Conservation (phyloP, 2,113 vertebrate species). For the Megaceryle torquata region DNA sequence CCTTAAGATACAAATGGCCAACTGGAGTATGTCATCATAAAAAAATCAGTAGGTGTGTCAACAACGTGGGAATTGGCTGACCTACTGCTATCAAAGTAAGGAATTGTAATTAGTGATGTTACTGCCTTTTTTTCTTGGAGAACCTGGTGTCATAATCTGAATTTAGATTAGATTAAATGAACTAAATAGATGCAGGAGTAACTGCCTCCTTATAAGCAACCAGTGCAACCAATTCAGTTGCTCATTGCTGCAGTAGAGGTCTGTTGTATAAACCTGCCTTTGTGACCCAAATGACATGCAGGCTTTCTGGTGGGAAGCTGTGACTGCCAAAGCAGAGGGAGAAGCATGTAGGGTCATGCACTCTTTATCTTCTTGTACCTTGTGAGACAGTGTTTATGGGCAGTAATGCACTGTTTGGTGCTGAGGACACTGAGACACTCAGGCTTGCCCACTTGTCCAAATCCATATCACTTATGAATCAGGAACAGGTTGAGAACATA, state of each 20-base stretch:
- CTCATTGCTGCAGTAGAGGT: neutral
- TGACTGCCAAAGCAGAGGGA: neutral
- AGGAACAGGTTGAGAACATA: neutral
- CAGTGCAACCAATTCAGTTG: fast-evolving
- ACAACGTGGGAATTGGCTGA: fast-evolving
- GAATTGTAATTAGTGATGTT: neutral
- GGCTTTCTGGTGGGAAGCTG: neutral
- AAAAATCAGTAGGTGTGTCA: neutral
- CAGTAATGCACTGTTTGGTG: neutral
- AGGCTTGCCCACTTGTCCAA: neutral
- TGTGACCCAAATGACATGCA: neutral
- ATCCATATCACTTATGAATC: neutral
- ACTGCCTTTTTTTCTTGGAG: neutral
- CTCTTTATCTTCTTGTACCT: neutral
- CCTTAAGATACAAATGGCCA: neutral
- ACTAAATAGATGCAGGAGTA: neutral
- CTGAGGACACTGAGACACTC: neutral
- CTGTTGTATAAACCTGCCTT: neutral
- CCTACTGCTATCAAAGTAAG: neutral
- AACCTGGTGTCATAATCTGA: neutral
- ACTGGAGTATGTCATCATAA: neutral
- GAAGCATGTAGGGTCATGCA: neutral
- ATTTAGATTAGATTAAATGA: neutral
- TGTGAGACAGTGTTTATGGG: neutral
- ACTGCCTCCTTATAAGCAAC: neutral